Evolutionary conservation across 2,113 vertebrate genomes (phyloP).

Genomic region (Scortum barcoo): DNA sequence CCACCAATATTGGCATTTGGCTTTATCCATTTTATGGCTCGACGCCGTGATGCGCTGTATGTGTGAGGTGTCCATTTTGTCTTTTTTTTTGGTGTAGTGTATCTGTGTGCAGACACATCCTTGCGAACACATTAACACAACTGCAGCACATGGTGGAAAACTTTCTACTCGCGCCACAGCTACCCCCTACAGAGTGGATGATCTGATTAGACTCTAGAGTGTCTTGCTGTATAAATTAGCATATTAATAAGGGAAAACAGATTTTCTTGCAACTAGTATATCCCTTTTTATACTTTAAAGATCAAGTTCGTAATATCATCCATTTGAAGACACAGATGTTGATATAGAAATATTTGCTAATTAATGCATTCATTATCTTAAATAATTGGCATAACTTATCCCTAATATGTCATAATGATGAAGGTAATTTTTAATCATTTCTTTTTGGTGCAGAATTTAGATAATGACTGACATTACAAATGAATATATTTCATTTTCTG

Average conservation of each 20-base stretch:
- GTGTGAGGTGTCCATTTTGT: constrained; percentile 10
- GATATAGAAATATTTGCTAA: constrained; percentile 7
- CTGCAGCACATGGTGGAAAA: constrained; percentile 61
- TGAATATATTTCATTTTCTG: neutral
- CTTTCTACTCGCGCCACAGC: constrained; percentile 52
- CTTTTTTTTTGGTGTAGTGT: neutral
- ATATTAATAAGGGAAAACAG: constrained; percentile 69
- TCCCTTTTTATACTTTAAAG: constrained; percentile 31
- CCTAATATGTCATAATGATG: neutral
- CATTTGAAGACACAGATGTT: neutral
- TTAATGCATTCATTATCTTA: constrained; percentile 8
- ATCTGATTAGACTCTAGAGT: constrained; percentile 78
- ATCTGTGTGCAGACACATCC: neutral
- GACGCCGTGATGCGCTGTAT: neutral
- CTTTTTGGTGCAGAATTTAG: neutral
- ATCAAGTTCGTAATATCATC: constrained; percentile 21
- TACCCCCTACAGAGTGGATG: constrained; percentile 71
- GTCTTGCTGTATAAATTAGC: constrained; percentile 74
- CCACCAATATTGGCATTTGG: neutral
- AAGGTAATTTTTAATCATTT: neutral
- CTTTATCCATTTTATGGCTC: neutral
- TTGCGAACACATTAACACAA: constrained; percentile 39
- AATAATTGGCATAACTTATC: neutral
- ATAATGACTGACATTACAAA: neutral
- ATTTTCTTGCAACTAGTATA: constrained; percentile 53